These are phyloP conservation scores for Gymnopithys bicolor DNA, from an alignment of 2,797 vertebrate genomes.

Conservation along the genomic window DNA sequence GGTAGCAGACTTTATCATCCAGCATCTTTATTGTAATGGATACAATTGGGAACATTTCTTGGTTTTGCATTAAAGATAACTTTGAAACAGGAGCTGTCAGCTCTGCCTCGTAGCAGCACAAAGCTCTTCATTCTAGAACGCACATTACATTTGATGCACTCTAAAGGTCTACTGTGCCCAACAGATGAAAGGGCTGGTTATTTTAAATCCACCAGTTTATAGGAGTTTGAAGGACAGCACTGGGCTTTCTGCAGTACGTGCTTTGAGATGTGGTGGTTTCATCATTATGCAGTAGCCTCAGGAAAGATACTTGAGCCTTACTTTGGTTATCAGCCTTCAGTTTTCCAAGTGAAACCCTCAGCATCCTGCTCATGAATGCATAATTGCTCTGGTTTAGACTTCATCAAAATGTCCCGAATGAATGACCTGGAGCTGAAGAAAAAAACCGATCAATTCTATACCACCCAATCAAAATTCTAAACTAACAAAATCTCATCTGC, in stretches of 20 bases:
- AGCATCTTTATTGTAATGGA: constrained; percentile 37
- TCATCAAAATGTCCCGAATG: constrained; percentile 33
- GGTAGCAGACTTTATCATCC: constrained; percentile 15
- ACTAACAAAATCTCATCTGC: background rate
- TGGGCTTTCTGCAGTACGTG: background rate
- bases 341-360: constrained; percentile 64
- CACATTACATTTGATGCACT: background rate
- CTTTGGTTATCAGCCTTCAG: constrained; percentile 61
- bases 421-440: constrained; percentile 32
- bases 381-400: constrained; percentile 54
- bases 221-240: background rate
- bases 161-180: background rate
- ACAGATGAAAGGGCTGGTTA: background rate
- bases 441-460: constrained; percentile 15
- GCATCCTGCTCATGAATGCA: constrained; percentile 62
- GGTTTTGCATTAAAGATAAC: constrained; percentile 51
- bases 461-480: background rate
- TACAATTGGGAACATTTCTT: constrained; percentile 52
- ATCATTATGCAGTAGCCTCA: constrained; percentile 27
- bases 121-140: background rate
- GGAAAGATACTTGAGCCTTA: constrained; percentile 61
- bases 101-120: constrained; percentile 30
- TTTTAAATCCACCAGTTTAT: constrained; percentile 8
- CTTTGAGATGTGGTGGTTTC: constrained; percentile 36
- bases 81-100: constrained; percentile 64